Evolutionary conservation across 2,113 vertebrate species (phyloP), one percentile per base, ranked within the genome.

Genomic region (Upupa epops): DNA sequence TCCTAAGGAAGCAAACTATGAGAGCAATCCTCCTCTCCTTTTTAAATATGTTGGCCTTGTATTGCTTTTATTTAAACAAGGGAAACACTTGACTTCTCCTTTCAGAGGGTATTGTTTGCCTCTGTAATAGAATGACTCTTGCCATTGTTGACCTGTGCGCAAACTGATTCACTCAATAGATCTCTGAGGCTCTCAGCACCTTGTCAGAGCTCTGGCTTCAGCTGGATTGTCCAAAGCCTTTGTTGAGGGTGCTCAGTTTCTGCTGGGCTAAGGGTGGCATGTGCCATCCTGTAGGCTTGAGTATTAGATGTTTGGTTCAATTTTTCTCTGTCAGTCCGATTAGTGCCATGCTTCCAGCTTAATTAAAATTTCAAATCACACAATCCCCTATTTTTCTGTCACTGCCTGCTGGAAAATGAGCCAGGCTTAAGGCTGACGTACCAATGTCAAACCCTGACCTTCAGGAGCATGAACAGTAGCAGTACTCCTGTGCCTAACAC

Each of bases 1-100:
- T 40, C 61, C 46, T 58, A 74, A 77, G 80, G 85, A 97, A 95
- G 64, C 54, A 95, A 94, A 94, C 88, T 63, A 19, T 21, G 0
- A 94, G 55, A 63, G 17, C 66, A 72, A 65, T 16, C 17, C 24
- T 26, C 4, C 8, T 14, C 60, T 9, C 20, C 20, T 73, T 79
- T 65, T 5, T 3, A 42, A 80, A 65, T 22, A 71, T 34, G 11
- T 48, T 34, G 88, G 55, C 40, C 28, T 83, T 85, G 58, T 2
- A 1, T 21, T 71, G 37, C 59, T 64, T 88, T 51, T 68, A 15
- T 49, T 75, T 32, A 54, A 71, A 65, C 48, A 55, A 46, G 1
- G 6, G 83, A 93, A 80, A 42, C 17, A 18, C 28, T 74, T 77
- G 16, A 42, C 56, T 83, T 77, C 40, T 83, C 21, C 26, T 74